phyloP scores from a whole-genome alignment of 2,888 invertebrate genomes.

The Caenorhabditis sp. region DNA sequence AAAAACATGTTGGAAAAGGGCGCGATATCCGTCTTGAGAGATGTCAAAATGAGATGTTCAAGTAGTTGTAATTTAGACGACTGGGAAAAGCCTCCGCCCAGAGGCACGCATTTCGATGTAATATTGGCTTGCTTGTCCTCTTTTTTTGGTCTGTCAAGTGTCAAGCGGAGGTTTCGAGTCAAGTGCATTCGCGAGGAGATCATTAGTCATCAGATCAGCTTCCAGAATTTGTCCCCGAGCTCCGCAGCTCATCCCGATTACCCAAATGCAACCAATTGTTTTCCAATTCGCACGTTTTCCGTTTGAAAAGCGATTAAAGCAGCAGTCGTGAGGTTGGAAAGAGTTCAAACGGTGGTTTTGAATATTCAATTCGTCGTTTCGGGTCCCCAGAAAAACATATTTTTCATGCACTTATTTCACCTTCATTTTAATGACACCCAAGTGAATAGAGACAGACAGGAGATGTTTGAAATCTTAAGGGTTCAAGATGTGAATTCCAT shows the following conservation, averaged over 20 bases:
- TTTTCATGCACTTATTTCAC: neutral
- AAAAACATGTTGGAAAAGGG: conserved; percentile 10
- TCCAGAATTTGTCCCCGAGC: neutral
- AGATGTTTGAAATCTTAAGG: too few species aligned
- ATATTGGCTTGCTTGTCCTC: conserved; percentile 25
- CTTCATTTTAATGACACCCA: too few species aligned
- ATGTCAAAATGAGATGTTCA: conserved; percentile 56
- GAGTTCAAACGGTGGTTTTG: conserved; percentile 22
- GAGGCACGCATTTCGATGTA: conserved; percentile 20
- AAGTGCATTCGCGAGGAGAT: conserved; percentile 8
- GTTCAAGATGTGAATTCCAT: too few species aligned
- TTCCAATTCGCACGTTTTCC: conserved; percentile 47
- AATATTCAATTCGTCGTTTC: conserved; percentile 23
- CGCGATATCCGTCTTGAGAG: conserved; percentile 8
- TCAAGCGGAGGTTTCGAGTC: conserved; percentile 12
- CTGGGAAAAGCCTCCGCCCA: neutral
- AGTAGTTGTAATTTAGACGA: conserved; percentile 49
- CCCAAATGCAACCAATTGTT: conserved; percentile 18
- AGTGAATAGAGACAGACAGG: too few species aligned
- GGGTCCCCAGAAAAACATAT: too few species aligned
- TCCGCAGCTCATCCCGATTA: conserved; percentile 1
- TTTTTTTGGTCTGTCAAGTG: conserved; percentile 25
- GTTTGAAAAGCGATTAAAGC: too few species aligned
- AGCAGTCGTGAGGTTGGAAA: too few species aligned
- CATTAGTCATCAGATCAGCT: conserved; percentile 37